These are phyloP conservation scores for Nasua narica DNA, from an alignment of 2,797 vertebrate genomes.

Conservation along the genomic window DNA sequence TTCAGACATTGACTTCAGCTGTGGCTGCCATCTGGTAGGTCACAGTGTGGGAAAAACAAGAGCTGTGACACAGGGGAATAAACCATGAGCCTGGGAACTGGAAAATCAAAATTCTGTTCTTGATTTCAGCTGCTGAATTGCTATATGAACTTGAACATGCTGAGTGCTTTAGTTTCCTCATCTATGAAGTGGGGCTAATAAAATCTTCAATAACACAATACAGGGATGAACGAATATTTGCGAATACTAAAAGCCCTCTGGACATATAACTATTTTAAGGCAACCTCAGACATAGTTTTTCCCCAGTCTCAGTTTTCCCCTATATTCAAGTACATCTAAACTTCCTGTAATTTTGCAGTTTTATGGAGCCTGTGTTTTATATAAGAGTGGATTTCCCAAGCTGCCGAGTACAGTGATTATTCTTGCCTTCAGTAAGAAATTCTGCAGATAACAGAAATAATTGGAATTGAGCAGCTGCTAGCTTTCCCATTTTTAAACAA, in stretches of 20 bases:
- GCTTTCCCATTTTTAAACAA: slow-evolving; percentile 68
- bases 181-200: not conserved
- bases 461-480: slow-evolving; percentile 61
- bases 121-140: not conserved
- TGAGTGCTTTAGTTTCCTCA: not conserved
- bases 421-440: slow-evolving; percentile 63
- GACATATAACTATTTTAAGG: not conserved
- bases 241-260: not conserved
- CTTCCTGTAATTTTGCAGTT: slow-evolving; percentile 37
- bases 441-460: slow-evolving; percentile 77
- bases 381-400: slow-evolving; percentile 48
- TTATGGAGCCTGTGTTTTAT: slow-evolving; percentile 8
- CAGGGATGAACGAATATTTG: not conserved
- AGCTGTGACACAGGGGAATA: not conserved
- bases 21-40: not conserved
- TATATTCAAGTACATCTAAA: not conserved
- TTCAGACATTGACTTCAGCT: not conserved
- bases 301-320: not conserved
- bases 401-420: slow-evolving; percentile 63
- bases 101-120: not conserved
- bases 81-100: not conserved
- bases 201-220: not conserved
- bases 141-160: not conserved
- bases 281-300: not conserved
- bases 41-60: slow-evolving; percentile 23